Base-by-base conservation (phyloP, 2,888 invertebrate genomes). In the Drosophila tanythrix region DNA sequence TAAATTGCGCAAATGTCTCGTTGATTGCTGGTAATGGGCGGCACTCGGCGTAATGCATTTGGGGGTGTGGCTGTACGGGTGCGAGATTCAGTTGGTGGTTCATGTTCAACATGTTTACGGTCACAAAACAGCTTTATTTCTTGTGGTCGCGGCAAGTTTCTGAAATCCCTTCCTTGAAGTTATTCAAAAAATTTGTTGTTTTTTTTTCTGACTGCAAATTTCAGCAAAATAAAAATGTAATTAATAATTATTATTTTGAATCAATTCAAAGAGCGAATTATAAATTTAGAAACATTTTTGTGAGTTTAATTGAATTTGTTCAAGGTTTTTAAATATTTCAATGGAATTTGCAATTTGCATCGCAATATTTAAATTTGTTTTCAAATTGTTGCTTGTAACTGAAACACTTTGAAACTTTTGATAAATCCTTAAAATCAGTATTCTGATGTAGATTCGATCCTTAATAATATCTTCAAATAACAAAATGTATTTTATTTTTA, bases 1-100 rank as follows among this genome's bases (percentile, higher is more conserved):
- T 89, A 78, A 93, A 93, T 89, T 92, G 92, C 59, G 92, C 89
- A 91, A 93, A 93, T 82, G 92, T 91, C 72, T 90, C 93, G 81
- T 88, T 93, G 85, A 93, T 93, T 82, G 92, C 87, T 59, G 93
- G 93, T 70, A 93, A 82, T 79, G 91, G 77, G 67, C 90, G 90
- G 68, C 91, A 92, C 80, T 92, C 91, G 70, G 74, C 76, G 74
- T 86, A 91, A 66, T 90, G 86, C 61, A 58, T 29, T 40, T 62
- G 62, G 29, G 67, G 70, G 53, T 81, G 82, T 33, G 81, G 69
- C 63, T 70, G 68, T 13, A 31, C 46, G 21, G 68, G 68, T 7
- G 57, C 51, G 36, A 60, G 57, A 21, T 55, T 33, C 76, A 72
- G 29, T 66, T 73, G 78, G 43, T 76, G 78, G 51, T 66, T 79